Evolutionary conservation across 2,113 vertebrate genomes (phyloP).

Genomic region (Chaenogobius annularis): DNA sequence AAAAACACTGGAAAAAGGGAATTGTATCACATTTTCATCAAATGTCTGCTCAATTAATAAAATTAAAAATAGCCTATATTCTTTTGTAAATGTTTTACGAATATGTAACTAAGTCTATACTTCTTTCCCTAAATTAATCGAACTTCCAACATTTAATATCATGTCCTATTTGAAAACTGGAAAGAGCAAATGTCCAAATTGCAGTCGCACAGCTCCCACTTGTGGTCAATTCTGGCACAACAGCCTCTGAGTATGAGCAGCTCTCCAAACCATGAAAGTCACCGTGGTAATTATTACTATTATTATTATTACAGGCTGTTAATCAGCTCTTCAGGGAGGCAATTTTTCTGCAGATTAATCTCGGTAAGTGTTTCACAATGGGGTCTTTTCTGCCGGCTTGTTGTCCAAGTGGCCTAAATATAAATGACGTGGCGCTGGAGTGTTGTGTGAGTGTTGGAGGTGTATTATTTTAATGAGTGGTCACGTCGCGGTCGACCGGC

Average conservation of each 20-base stretch:
- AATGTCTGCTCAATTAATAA: background rate
- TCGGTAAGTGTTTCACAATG: constrained; percentile 48
- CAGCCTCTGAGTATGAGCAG: background rate
- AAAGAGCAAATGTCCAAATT: constrained; percentile 6
- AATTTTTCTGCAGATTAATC: constrained; percentile 22
- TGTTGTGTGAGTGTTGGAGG: constrained; percentile 51
- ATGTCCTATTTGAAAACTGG: background rate
- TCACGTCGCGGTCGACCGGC: constrained; percentile 60
- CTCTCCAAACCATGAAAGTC: constrained; percentile 1
- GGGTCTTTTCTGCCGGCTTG: constrained; percentile 33
- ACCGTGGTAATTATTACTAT: background rate
- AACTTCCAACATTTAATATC: background rate
- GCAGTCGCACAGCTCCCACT: constrained; percentile 70
- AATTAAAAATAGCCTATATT: no score
- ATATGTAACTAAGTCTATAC: no score
- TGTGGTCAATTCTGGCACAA: constrained; percentile 45
- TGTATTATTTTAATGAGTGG: constrained; percentile 70
- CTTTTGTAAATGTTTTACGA: background rate
- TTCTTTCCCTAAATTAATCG: background rate
- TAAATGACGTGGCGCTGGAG: constrained; percentile 58
- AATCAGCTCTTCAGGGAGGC: constrained; percentile 27
- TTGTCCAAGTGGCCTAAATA: constrained; percentile 50
- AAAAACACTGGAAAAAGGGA: no score
- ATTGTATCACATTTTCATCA: no score
- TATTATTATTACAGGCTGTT: background rate